phyloP scores from a whole-genome alignment of 2,888 invertebrate species.

The Metopia argyrocephala region DNA sequence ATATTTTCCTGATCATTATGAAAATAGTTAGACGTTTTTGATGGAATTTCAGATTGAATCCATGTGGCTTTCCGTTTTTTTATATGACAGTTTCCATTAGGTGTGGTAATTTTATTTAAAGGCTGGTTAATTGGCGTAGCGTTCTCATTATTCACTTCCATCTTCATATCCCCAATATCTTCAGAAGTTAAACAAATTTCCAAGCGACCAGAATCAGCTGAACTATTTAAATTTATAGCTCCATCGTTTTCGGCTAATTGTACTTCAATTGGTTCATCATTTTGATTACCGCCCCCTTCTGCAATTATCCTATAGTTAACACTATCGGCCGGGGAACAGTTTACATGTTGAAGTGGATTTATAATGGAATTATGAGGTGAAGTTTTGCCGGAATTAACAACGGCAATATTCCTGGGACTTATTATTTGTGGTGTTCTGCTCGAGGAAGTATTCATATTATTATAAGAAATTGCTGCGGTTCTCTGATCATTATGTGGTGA shows the following conservation, averaged over 20 bases:
- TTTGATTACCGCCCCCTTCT: conserved; percentile 63
- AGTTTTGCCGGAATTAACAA: conserved; percentile 15
- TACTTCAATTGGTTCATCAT: conserved; percentile 71
- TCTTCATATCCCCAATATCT: conserved; percentile 52
- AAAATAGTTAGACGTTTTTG: conserved; percentile 35
- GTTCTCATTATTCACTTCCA: conserved; percentile 18
- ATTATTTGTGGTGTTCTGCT: background rate
- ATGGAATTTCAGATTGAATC: conserved; percentile 16
- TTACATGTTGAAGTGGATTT: conserved; percentile 46
- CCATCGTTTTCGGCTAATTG: conserved; percentile 70
- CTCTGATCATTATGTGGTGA: conserved; percentile 10
- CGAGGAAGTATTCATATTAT: conserved; percentile 55
- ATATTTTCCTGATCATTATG: conserved; percentile 22
- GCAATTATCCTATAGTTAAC: conserved; percentile 72
- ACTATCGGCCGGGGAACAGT: conserved; percentile 52
- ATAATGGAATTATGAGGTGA: conserved; percentile 45
- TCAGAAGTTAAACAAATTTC: conserved; percentile 72
- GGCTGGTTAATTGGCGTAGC: background rate
- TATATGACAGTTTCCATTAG: conserved; percentile 30
- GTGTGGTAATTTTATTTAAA: background rate
- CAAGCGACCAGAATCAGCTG: conserved; percentile 71
- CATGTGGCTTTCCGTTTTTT: conserved; percentile 68
- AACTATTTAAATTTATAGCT: conserved; percentile 69
- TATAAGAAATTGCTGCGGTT: conserved; percentile 39
- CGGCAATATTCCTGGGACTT: conserved; percentile 23